These are phyloP conservation scores for Patella caerulea DNA, from an alignment of 2,888 invertebrate genomes.

Conservation along the genomic window DNA sequence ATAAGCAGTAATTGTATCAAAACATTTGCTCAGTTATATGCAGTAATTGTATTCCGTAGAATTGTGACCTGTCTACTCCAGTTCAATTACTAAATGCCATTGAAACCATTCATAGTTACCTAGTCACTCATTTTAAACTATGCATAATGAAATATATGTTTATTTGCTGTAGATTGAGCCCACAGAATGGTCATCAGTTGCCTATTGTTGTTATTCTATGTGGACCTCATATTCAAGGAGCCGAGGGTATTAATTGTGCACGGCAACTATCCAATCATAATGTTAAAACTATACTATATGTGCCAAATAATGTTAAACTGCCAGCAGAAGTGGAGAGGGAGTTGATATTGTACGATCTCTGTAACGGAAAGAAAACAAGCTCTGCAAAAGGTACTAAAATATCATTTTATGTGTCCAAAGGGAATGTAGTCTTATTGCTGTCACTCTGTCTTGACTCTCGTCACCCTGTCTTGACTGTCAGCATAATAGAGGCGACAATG, in stretches of 20 bases:
- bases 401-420: too few species aligned
- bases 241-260: slow-evolving; percentile 80
- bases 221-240: slow-evolving; percentile 78
- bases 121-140: not conserved
- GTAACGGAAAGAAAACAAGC: slow-evolving; percentile 71
- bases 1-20: too few species aligned
- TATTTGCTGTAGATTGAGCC: slow-evolving; percentile 77
- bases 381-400: slow-evolving; percentile 54
- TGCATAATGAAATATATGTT: not conserved
- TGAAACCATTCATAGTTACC: not conserved
- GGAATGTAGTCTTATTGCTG: too few species aligned
- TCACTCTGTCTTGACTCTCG: too few species aligned
- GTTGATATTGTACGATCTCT: slow-evolving; percentile 78
- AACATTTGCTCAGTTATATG: too few species aligned
- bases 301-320: slow-evolving; percentile 70
- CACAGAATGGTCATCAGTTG: slow-evolving; percentile 90
- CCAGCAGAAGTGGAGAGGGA: slow-evolving; percentile 76
- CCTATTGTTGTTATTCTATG: slow-evolving; percentile 85
- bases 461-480: too few species aligned
- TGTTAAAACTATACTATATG: slow-evolving; percentile 79
- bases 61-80: too few species aligned
- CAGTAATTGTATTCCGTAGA: too few species aligned
- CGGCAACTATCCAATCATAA: slow-evolving; percentile 88
- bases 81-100: too few species aligned
- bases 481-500: too few species aligned